Evolutionary conservation across 2,797 vertebrate genomes (phyloP).

Genomic region (Cossypha caffra): DNA sequence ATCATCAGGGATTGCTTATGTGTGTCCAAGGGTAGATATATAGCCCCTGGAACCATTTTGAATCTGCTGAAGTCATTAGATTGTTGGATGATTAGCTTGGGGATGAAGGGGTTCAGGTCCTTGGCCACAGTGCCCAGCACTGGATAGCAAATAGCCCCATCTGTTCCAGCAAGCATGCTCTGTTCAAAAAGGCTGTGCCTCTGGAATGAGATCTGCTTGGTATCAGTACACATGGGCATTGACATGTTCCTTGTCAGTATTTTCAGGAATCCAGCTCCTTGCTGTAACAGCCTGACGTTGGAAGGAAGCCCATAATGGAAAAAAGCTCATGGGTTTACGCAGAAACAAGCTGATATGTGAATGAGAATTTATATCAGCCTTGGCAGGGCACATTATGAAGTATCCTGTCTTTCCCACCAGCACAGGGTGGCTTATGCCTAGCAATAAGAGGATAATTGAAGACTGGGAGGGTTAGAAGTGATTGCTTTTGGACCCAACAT

Average conservation of each 20-base stretch:
- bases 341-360: neutral
- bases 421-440: neutral
- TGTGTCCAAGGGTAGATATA: constrained; percentile 19
- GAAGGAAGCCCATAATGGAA: neutral
- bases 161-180: neutral
- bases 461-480: neutral
- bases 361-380: neutral
- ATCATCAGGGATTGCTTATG: constrained; percentile 7
- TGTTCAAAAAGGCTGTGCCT: neutral
- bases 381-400: neutral
- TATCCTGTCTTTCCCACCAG: neutral
- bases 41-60: neutral
- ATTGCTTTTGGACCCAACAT: neutral
- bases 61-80: constrained; percentile 29
- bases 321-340: neutral
- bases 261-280: neutral
- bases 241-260: neutral
- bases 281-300: neutral
- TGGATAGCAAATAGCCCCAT: fast-evolving
- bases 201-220: neutral
- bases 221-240: neutral
- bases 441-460: neutral
- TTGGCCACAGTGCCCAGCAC: neutral
- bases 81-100: neutral
- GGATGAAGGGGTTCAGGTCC: neutral